Base-by-base conservation (phyloP, 2,113 vertebrate genomes). In the Calyptommatus sinebrachiatus region DNA sequence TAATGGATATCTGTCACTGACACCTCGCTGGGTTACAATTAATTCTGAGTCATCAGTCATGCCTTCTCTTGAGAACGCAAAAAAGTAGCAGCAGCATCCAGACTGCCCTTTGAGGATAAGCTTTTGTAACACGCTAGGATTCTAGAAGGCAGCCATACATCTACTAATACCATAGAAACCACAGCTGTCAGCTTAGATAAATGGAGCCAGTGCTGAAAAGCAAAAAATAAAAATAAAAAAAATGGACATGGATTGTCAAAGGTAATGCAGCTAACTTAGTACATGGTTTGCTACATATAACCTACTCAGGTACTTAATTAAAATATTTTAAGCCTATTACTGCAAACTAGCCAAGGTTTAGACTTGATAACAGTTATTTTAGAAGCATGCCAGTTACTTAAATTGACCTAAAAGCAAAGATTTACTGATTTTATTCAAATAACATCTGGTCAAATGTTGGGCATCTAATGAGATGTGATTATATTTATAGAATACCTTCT, bases 31-130 rank as follows among this genome's bases (percentile, higher is more conserved):
- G 60, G 73, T 80, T 84, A 83, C 63, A 84, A 88, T 84, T 88
- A 89, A 92, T 85, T 87, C 67, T 84, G 67, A 91, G 53, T 81
- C 76, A 91, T 84, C 75, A 77, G 41, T 76, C 21, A 31, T 83
- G 70, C 79, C 63, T 84, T 86, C 62, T 87, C 77, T 53, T 79
- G 48, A 65, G 81, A 86, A 78, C 70, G 50, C 60, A 50, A 57
- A 66, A 31, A 91, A 87, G 73, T 41, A 75, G 45, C 73, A 81
- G 73, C 11, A 2, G 65, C 78, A 89, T 35, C 75, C 83, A 50
- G 53, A 1, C 1, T 84, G 63, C 69, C 82, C 71, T 81, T 87
- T 77, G 70, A 91, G 76, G 83, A 78, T 85, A 88, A 73, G 63
- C 79, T 29, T 71, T 48, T 70, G 85, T 87, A 81, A 82, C 73